Percentiles rank a stretch among this genome's conserved stretches.
Evolutionary conservation across 2,797 vertebrate species (phyloP).

Genomic region (Phaenicophaeus curvirostris): DNA sequence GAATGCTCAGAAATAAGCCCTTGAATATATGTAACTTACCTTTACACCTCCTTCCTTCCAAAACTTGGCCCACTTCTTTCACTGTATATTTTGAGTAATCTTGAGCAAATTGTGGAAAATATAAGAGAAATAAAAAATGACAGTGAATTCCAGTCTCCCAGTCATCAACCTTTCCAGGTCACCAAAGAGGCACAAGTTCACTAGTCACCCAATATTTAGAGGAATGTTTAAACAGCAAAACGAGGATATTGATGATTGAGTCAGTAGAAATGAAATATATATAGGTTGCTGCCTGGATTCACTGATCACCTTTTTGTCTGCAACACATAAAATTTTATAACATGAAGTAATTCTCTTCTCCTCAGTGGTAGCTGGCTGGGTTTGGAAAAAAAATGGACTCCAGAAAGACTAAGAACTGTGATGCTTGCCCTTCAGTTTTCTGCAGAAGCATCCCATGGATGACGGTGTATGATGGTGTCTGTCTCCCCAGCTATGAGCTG

Average conservation of each 20-base stretch:
- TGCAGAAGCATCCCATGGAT: neutral
- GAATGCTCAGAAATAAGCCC: slow-evolving; percentile 28
- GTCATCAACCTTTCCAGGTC: neutral
- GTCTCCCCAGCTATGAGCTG: neutral
- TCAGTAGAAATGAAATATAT: neutral
- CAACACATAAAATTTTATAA: neutral
- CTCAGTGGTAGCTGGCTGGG: neutral
- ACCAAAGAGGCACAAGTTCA: neutral
- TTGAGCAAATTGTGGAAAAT: neutral
- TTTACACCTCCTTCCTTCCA: accelerated
- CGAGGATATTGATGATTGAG: neutral
- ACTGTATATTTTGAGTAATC: neutral
- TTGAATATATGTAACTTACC: neutral
- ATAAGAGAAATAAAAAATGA: neutral
- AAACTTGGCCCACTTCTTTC: neutral
- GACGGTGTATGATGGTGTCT: accelerated
- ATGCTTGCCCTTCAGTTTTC: neutral
- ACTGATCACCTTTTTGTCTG: neutral
- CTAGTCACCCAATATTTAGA: neutral
- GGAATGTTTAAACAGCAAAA: neutral
- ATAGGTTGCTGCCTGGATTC: neutral
- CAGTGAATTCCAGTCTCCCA: neutral
- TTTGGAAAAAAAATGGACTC: neutral
- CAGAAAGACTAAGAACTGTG: neutral
- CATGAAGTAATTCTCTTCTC: neutral